Percentiles rank a stretch among this genome's conserved stretches.
phyloP scores from a whole-genome alignment of 1,140 invertebrate genomes.

The Drosophila tani region DNA sequence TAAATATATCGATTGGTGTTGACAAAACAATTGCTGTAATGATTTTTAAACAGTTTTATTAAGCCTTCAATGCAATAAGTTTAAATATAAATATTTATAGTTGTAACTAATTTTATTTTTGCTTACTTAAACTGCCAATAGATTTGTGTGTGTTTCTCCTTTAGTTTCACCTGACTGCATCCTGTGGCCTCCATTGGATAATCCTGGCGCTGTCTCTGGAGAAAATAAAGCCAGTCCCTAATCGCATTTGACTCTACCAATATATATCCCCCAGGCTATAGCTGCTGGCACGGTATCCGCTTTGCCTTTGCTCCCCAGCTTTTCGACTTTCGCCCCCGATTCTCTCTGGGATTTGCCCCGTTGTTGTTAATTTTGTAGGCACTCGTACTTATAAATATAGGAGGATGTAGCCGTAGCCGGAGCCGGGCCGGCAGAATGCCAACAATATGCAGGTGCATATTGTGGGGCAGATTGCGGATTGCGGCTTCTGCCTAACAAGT shows the following conservation, averaged over 20 bases:
- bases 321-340: constrained; percentile 3
- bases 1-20: not conserved
- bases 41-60: not conserved
- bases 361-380: constrained; percentile 37
- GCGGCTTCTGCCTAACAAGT: constrained; percentile 54
- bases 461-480: constrained; percentile 44
- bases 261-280: constrained; percentile 24
- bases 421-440: constrained; percentile 33
- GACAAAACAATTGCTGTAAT: constrained; percentile 12
- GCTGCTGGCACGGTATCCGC: not conserved
- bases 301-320: constrained; percentile 1
- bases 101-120: not conserved
- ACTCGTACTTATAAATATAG: constrained; percentile 51
- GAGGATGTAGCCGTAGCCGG: too few species aligned
- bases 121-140: constrained; percentile 4
- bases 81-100: not conserved
- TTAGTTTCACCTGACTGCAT: constrained; percentile 19
- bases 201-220: constrained; percentile 21
- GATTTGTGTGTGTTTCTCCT: constrained; percentile 2
- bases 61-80: too few species aligned
- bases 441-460: constrained; percentile 53
- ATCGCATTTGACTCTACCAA: constrained; percentile 58
- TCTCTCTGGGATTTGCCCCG: constrained; percentile 9
- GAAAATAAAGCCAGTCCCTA: constrained; percentile 43
- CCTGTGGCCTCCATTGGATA: constrained; percentile 14